Base-by-base conservation (phyloP, 2,113 vertebrate genomes). In the Istiophorus platypterus region DNA sequence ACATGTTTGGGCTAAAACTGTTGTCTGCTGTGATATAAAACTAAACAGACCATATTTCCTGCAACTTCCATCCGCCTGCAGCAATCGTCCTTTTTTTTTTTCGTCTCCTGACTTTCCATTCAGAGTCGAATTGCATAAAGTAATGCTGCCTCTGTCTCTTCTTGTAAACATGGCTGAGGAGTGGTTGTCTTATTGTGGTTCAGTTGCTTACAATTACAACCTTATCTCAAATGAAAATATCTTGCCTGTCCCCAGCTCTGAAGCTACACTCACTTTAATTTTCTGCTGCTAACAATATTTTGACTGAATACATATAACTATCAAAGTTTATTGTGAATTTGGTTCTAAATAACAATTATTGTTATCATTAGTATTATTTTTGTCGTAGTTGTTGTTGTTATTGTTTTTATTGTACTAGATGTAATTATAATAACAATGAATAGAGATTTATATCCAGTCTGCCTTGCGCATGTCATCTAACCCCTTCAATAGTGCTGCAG, bases 141-240 rank as follows among this genome's bases (percentile, higher is more conserved):
- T 34, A 34, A 34, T 34, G 31, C 31, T 34, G 31, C 31, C 31
- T 34, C 6, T 34, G 31, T 34, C 31, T 34, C 31, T 34, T 34
- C 31, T 34, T 34, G 31, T 34, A 34, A 34, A 34, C 31, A 34
- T 34, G 31, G 31, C 6, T 34, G 31, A 34, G 31, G 31, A 34
- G 31, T 34, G 31, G 31, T 34, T 34, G 31, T 34, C 31, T 34
- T 34, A 64, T 49, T 64, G 58, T 22, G 22, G 5, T 26, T 75
- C 59, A 54, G 5, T 54, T 63, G 11, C 34, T 63, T 22, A 62
- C 18, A 59, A 22, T 39, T 61, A 56, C 22, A 61, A 20, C 24
- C 24, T 61, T 52, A 49, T 65, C 58, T 54, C 42, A 73, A 72
- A 73, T 73, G 24, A 14, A 73, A 73, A 63, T 42, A 17, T 67